Base-by-base conservation (phyloP, 2,888 invertebrate species). In the Imbricaverruca yamaguchii region DNA sequence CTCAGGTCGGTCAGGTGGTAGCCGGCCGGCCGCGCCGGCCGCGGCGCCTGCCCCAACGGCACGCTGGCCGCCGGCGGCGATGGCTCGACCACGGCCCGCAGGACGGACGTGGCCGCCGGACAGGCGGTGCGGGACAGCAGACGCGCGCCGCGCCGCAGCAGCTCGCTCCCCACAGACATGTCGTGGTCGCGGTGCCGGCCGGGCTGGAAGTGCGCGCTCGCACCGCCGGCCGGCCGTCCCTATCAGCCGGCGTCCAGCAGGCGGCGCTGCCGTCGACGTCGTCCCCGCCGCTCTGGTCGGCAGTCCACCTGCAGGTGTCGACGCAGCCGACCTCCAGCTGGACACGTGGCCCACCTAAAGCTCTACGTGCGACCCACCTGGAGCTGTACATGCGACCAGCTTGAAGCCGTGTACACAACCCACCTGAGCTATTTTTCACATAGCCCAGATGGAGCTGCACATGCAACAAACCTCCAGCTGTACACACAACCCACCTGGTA, bases 1-100 rank as follows among this genome's bases (percentile, higher is more conserved):
- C 13, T 25, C 79, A 79, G 79, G 79, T 79, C 79, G 15, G 57
- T 9, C 57, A 79, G 57, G 79, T 79, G 79, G 25, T 79, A 9
- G 79, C 79, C 79, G 25, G n/a, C 56, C 57, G 56, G 79, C 59
- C 23, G 57, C 21, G 57, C 12, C 23, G 59, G 57, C 79, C 79
- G 79, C 57, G 79, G 79, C 4, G 57, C 3, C 23, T 79, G 21
- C 23, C 6, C 79, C 25, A 57, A 74, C 53, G 74, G 53, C 74
- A 21, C 10, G 13, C 21, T 55, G 7, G 53, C 74, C 65, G 65
- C 0, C 65, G 23, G n/a, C 65, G 23, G 65, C 65, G 23, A 8
- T 23, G 23, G 65, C 65, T n/a, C 23, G 23, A 23, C 23, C 0
- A 23, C 23, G 2, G 65, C 10, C 12, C 0, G 69, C 53, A 15